Evolutionary conservation across 2,797 vertebrate species (phyloP), one percentile per base, ranked within the genome.

Genomic region (Muraenolepis orangiensis): DNA sequence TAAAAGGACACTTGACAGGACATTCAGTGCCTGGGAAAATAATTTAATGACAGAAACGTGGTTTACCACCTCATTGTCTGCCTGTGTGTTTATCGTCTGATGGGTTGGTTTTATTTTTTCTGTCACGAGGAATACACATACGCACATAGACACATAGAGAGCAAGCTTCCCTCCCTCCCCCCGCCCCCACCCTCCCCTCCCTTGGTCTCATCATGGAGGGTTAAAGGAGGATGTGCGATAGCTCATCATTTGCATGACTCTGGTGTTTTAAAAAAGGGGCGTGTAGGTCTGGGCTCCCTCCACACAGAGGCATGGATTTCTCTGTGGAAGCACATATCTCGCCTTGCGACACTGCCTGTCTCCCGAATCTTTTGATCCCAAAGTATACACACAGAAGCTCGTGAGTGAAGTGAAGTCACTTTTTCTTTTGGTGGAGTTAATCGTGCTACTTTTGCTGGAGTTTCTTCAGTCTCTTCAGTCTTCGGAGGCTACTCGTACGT

Each of bases 161-260:
- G n/a, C 51, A 57, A 57, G 8, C 51, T 57, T 64, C 64, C 51
- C 29, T 26, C 61, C 26, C 64, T 26, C 16, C 16, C 26, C 64
- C 64, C 51, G 20, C 64, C 61, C 26, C 64, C 64, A 28, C 16
- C 26, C 64, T 11, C 61, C 61, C 61, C 61, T 66, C 61, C 10
- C 40, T 81, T 81, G 80, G 74, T 87, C 84, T 84, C 80, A 83
- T 86, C 80, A 83, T 83, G 87, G 88, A 85, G 72, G 81, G 81
- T 82, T 75, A 80, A 79, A 81, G 84, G 79, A 80, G 87, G 84
- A 84, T 89, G 87, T 90, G 23, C 91, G 90, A 89, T 82, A 75
- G 80, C 77, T 31, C 77, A 76, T 86, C 82, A 91, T 93, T 93
- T 93, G 91, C 91, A 91, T 91, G 82, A 69, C 86, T 83, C 76